These are phyloP conservation scores for Neoitamus cyanurus DNA, from an alignment of 2,888 invertebrate species.

Conservation along the genomic window DNA sequence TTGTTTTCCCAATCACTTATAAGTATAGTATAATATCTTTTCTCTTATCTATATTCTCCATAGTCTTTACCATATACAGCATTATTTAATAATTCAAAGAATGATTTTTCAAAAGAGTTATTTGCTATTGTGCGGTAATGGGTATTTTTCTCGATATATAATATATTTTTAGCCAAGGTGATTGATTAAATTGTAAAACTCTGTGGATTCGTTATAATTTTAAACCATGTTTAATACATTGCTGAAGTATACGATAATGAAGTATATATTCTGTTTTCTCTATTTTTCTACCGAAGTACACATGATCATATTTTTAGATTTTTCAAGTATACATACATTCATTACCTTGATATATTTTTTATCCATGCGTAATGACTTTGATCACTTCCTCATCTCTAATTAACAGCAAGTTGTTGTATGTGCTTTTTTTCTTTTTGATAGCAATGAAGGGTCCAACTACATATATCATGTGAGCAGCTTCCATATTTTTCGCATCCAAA, in stretches of 20 bases:
- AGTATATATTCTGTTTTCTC: conserved; percentile 57
- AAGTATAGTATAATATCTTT: conserved; percentile 52
- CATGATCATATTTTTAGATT: too few species aligned
- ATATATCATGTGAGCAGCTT: neutral
- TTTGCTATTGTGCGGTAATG: neutral
- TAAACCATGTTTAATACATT: conserved; percentile 57
- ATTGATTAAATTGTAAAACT: conserved; percentile 57
- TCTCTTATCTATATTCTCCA: conserved; percentile 54
- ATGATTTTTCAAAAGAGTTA: neutral
- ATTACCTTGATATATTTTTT: conserved; percentile 3
- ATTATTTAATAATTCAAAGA: conserved; percentile 29
- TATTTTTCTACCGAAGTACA: neutral
- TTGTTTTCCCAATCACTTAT: conserved; percentile 48
- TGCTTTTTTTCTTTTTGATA: neutral
- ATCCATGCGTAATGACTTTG: neutral
- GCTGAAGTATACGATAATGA: conserved; percentile 56
- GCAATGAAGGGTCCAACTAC: neutral
- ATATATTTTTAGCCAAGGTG: conserved; percentile 41
- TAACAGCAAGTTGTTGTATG: neutral
- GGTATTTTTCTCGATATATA: neutral
- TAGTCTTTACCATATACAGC: conserved; percentile 48
- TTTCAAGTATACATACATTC: neutral
- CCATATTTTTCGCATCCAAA: neutral
- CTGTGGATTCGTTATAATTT: conserved; percentile 57
- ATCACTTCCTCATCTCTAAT: neutral